Evolutionary conservation across 2,888 invertebrate species (phyloP), one percentile per base, ranked within the genome.

Genomic region (Corbicula japonica): DNA sequence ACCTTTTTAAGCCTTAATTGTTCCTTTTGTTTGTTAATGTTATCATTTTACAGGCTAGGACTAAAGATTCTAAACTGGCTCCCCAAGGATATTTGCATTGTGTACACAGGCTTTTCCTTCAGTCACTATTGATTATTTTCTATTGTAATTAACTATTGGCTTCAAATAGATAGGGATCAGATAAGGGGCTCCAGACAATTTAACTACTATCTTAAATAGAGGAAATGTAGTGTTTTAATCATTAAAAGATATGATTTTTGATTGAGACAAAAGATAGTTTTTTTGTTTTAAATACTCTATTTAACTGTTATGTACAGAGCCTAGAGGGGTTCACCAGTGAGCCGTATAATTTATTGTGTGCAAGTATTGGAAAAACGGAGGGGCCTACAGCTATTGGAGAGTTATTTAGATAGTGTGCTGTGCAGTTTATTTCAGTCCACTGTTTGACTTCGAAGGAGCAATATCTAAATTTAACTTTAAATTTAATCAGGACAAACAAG

Each of bases 1-100:
- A n/a, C n/a, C n/a, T n/a, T n/a, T n/a, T n/a, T n/a, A n/a, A n/a
- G n/a, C n/a, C n/a, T n/a, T n/a, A n/a, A n/a, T n/a, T n/a, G n/a
- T n/a, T n/a, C n/a, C n/a, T n/a, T n/a, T n/a, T n/a, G n/a, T n/a
- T n/a, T n/a, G n/a, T n/a, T n/a, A n/a, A n/a, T n/a, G n/a, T n/a
- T n/a, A n/a, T n/a, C n/a, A n/a, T n/a, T n/a, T n/a, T n/a, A n/a
- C n/a, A n/a, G n/a, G n/a, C n/a, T n/a, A n/a, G n/a, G n/a, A n/a
- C n/a, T n/a, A n/a, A n/a, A n/a, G n/a, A n/a, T n/a, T n/a, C n/a
- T n/a, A n/a, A n/a, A n/a, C n/a, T n/a, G n/a, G n/a, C n/a, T 52
- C 62, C 79, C 56, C 38, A 12, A 35, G 71, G 75, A 66, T 79
- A 75, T 74, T 79, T 79, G 65, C 60, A 58, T 70, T 79, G 52